These are phyloP conservation scores for Pseudochaenichthys georgianus DNA, from an alignment of 2,797 vertebrate species.

Conservation along the genomic window DNA sequence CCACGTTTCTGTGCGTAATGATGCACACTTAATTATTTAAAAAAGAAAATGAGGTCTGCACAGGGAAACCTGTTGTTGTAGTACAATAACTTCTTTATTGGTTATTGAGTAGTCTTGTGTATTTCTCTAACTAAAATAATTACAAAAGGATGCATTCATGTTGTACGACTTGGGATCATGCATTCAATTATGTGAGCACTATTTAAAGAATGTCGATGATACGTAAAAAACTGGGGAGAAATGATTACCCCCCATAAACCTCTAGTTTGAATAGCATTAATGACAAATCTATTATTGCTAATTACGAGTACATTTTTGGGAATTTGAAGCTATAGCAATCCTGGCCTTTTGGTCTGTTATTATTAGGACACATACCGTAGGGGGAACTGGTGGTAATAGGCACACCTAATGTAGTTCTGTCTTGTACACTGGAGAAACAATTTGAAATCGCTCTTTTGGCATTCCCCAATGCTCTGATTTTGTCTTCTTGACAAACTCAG, in stretches of 20 bases:
- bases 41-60: constrained; percentile 12
- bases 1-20: constrained; percentile 14
- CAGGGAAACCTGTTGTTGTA: background rate
- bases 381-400: constrained; percentile 18
- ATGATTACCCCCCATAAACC: background rate
- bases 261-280: background rate
- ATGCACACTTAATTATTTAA: constrained; percentile 6
- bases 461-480: constrained; percentile 19
- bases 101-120: background rate
- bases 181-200: background rate
- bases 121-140: constrained; percentile 20
- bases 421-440: constrained; percentile 20
- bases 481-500: background rate
- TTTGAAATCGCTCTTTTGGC: constrained; percentile 23
- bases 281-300: constrained; percentile 13
- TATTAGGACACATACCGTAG: constrained; percentile 2
- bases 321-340: background rate
- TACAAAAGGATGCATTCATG: background rate
- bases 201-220: background rate
- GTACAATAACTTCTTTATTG: constrained; percentile 4
- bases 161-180: background rate
- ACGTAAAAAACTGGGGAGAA: background rate
- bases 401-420: constrained; percentile 31
- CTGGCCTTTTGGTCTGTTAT: background rate
- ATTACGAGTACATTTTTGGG: constrained; percentile 11